phyloP scores from a whole-genome alignment of 2,797 vertebrate genomes.

The Acanthurus tractus region DNA sequence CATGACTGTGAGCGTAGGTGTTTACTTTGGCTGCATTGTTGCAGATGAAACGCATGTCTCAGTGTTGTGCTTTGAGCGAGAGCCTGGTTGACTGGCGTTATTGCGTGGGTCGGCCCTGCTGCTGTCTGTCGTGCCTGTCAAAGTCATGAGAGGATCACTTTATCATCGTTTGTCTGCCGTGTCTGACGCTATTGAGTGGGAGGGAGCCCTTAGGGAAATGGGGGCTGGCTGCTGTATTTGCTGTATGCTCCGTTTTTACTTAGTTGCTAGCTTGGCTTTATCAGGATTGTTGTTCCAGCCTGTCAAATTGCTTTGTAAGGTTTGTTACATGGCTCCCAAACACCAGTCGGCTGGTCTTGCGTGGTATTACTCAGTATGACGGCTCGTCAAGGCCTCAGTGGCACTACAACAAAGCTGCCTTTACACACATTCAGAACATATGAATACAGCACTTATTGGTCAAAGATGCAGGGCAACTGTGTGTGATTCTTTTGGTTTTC shows the following conservation, averaged over 20 bases:
- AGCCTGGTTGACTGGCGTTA: constrained; percentile 84
- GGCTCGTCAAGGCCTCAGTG: constrained; percentile 38
- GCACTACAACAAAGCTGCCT: constrained; percentile 24
- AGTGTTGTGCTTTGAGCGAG: constrained; percentile 67
- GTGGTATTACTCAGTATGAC: constrained; percentile 69
- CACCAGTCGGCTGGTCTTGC: constrained; percentile 36
- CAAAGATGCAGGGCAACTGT: background rate
- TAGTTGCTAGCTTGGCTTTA: constrained; percentile 72
- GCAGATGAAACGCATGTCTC: constrained; percentile 68
- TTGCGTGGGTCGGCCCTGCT: constrained; percentile 90
- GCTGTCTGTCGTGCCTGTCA: constrained; percentile 92
- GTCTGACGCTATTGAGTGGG: constrained; percentile 89
- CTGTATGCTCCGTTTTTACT: constrained; percentile 79
- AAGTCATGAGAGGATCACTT: constrained; percentile 93
- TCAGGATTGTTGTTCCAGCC: constrained; percentile 70
- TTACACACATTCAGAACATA: constrained; percentile 19
- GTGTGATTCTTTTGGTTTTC: constrained; percentile 11
- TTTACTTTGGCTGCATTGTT: constrained; percentile 72
- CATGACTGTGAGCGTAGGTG: constrained; percentile 58
- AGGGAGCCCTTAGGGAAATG: constrained; percentile 89
- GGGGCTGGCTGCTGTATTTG: constrained; percentile 76
- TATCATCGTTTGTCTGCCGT: constrained; percentile 99
- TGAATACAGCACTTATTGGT: background rate
- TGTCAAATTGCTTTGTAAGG: constrained; percentile 68
- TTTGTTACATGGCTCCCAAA: constrained; percentile 53